Evolutionary conservation across 2,113 vertebrate genomes (phyloP).

Genomic region (Nesoenas mayeri): DNA sequence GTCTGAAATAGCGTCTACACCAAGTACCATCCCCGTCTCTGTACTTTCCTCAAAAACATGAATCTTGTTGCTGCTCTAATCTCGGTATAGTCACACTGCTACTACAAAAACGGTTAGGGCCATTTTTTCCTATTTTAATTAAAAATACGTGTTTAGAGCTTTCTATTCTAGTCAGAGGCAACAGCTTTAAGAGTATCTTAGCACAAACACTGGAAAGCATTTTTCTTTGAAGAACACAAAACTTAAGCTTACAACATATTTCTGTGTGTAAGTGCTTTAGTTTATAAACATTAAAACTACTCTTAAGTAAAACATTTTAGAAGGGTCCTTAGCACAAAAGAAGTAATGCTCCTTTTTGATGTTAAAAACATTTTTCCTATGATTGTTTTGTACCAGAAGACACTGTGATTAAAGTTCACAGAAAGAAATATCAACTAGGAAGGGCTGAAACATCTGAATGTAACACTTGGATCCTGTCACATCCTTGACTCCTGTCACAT

Average conservation of each 20-base stretch:
- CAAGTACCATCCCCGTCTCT: fast-evolving
- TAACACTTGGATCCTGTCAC: fast-evolving
- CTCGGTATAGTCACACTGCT: too few relatives aligned
- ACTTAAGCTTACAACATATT: not conserved
- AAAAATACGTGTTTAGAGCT: fast-evolving
- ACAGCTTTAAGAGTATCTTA: not conserved
- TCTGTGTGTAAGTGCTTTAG: too few relatives aligned
- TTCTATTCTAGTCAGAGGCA: not conserved
- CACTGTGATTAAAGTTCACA: too few relatives aligned
- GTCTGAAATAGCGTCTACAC: not conserved
- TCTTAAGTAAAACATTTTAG: not conserved
- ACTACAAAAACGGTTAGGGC: not conserved
- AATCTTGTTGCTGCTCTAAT: not conserved
- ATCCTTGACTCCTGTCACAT: not conserved
- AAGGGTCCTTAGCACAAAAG: fast-evolving
- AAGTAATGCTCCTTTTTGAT: fast-evolving
- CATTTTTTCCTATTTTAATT: fast-evolving
- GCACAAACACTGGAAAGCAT: not conserved
- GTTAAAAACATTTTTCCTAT: fast-evolving
- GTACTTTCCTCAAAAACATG: not conserved
- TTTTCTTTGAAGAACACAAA: fast-evolving
- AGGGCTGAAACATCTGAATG: fast-evolving
- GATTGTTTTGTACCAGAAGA: not conserved
- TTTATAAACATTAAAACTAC: not conserved
- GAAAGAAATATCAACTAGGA: not conserved